Evolutionary conservation across 37 sponge, comb jelly and placozoan genomes (phyloP).

Genomic region (Tethya wilhelma): DNA sequence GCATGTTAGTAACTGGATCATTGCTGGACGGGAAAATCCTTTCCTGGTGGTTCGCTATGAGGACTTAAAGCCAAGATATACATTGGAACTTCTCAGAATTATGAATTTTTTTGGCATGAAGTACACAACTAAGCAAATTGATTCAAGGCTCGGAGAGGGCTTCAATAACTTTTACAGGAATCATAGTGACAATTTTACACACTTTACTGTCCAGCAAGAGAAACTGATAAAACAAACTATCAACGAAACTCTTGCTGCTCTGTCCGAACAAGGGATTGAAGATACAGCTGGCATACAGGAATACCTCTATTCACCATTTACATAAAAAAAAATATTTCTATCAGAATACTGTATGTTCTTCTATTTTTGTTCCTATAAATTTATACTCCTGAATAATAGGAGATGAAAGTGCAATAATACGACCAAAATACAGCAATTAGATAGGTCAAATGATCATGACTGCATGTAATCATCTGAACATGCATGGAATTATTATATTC

Average conservation of each 20-base stretch:
- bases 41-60: slow-evolving; percentile 4
- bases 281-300: no score
- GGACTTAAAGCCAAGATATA: not conserved
- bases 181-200: slow-evolving; percentile 3
- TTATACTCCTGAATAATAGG: no score
- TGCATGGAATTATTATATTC: no score
- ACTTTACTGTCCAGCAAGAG: slow-evolving; percentile 10
- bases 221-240: not conserved
- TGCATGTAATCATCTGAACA: no score
- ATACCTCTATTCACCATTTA: no score
- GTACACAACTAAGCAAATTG: not conserved
- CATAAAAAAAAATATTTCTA: no score
- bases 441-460: no score
- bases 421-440: no score
- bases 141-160: not conserved
- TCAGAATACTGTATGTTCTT: no score
- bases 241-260: not conserved
- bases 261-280: not conserved
- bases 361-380: no score
- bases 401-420: no score
- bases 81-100: not conserved
- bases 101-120: not conserved
- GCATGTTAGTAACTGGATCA: not conserved
- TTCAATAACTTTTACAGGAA: slow-evolving; percentile 18
- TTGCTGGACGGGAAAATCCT: not conserved